phyloP scores from a whole-genome alignment of 2,113 vertebrate species.

The Notechis scutatus region DNA sequence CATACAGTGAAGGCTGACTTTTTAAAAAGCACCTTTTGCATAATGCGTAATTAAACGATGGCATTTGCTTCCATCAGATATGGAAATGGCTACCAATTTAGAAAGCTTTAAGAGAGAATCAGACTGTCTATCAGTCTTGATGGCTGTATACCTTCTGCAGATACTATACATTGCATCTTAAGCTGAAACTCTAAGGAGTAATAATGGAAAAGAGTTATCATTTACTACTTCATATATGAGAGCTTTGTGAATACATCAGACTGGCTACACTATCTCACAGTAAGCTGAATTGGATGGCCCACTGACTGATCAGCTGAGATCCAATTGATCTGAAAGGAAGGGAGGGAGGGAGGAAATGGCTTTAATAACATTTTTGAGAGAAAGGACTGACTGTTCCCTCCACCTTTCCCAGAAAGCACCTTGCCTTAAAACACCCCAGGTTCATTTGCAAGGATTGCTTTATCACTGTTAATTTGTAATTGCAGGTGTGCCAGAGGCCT shows the following conservation, averaged over 20 bases:
- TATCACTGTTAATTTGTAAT: conserved; percentile 7
- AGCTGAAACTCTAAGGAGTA: not conserved
- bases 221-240: not conserved
- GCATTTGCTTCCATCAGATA: not conserved
- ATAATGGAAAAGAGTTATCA: not conserved
- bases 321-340: not conserved
- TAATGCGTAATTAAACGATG: not conserved
- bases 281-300: not conserved
- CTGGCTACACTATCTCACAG: not conserved
- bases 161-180: not conserved
- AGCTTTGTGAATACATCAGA: not conserved
- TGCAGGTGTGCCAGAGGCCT: conserved; percentile 8
- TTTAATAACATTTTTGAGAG: not conserved
- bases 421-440: not conserved
- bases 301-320: not conserved
- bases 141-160: not conserved
- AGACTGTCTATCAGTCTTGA: not conserved
- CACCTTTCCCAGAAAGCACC: not conserved
- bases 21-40: not conserved
- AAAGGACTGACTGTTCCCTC: not conserved
- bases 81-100: not conserved
- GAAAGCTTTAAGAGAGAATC: not conserved
- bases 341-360: not conserved
- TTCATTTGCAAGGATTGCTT: not conserved
- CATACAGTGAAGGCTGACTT: not conserved